Conservation (phyloP, 2,888 invertebrate genomes). For the Eledone cirrhosa region DNA sequence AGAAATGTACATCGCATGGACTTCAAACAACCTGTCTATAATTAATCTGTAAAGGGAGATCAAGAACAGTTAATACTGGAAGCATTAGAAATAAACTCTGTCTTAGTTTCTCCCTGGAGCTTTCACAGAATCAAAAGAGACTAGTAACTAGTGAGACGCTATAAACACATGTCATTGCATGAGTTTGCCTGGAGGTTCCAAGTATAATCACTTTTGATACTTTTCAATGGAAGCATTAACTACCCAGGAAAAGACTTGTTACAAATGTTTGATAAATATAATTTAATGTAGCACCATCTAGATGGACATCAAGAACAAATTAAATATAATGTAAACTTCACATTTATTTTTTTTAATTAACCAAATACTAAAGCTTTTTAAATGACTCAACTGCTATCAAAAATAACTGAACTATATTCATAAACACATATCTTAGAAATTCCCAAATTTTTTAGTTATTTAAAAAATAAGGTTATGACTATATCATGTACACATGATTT, state of each 20-base stretch:
- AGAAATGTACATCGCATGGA: conserved; percentile 8
- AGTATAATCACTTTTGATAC: conserved; percentile 5
- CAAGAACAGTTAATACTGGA: conserved; percentile 18
- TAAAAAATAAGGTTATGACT: no score
- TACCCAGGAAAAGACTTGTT: background rate
- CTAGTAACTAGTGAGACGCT: background rate
- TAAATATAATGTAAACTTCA: no score
- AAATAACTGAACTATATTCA: no score
- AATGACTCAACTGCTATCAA: no score
- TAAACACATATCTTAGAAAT: no score
- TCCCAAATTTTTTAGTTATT: no score
- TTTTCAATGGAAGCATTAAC: conserved; percentile 20
- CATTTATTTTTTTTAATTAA: no score
- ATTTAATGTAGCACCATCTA: no score
- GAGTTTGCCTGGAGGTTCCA: conserved; percentile 17
- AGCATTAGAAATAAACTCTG: conserved; percentile 21
- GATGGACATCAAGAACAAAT: no score
- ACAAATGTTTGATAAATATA: no score
- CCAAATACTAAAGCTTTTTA: no score
- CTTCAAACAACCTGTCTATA: background rate
- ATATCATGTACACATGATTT: no score
- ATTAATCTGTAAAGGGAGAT: background rate
- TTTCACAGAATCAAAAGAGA: background rate
- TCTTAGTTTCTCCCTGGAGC: background rate
- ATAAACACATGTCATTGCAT: conserved; percentile 20